Percentiles rank a stretch among this genome's conserved stretches.
phyloP scores from a whole-genome alignment of 2,797 vertebrate species.

The Fistularia commersonii region DNA sequence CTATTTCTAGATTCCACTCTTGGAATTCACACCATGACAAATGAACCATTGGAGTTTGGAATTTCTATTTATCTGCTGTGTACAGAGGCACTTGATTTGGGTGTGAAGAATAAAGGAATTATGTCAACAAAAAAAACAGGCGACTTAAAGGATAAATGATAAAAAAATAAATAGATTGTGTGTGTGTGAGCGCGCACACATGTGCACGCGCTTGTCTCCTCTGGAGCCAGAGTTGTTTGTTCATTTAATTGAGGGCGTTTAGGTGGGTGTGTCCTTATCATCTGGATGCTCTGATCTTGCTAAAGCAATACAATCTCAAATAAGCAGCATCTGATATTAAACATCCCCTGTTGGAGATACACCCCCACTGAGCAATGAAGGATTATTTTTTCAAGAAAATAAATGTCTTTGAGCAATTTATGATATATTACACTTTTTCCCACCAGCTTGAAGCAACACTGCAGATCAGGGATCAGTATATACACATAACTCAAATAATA shows the following conservation, averaged over 20 bases:
- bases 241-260: conserved; percentile 70
- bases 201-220: conserved; percentile 24
- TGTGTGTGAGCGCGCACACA: neutral
- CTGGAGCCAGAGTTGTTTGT: conserved; percentile 61
- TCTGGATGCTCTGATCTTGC: conserved; percentile 63
- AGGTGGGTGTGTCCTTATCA: conserved; percentile 69
- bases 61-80: conserved; percentile 81
- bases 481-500: conserved; percentile 15
- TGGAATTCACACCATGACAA: conserved; percentile 85
- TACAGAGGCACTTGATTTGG: conserved; percentile 80
- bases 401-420: conserved; percentile 42
- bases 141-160: conserved; percentile 76
- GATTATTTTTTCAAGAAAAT: conserved; percentile 45
- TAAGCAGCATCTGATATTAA: conserved; percentile 63
- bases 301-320: conserved; percentile 51
- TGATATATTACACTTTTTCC: neutral
- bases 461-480: conserved; percentile 1
- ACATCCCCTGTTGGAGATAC: conserved; percentile 35
- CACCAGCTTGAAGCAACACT: conserved; percentile 8
- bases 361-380: conserved; percentile 41
- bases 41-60: conserved; percentile 83
- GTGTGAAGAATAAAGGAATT: conserved; percentile 82
- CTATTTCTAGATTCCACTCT: conserved; percentile 84
- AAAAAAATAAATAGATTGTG: conserved; percentile 74
- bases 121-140: conserved; percentile 70